Conservation (phyloP, 2,113 vertebrate genomes). For the Turnix velox region DNA sequence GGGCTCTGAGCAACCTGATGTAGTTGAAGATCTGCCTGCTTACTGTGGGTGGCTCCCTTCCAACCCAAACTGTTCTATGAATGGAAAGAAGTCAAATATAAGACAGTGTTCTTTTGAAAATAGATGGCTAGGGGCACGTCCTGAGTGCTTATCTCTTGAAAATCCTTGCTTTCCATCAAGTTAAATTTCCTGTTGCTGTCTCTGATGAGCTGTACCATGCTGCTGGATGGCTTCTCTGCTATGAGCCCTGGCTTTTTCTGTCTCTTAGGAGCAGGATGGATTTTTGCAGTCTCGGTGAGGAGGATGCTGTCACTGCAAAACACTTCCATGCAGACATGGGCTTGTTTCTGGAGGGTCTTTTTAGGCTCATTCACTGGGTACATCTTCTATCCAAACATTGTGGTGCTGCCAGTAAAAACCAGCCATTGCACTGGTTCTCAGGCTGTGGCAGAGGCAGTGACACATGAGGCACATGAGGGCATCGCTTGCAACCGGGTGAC, state of each 20-base stretch:
- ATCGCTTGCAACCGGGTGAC: neutral
- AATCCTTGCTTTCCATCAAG: neutral
- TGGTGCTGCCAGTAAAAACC: neutral
- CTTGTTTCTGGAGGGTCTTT: neutral
- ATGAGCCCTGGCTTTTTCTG: neutral
- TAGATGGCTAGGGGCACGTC: neutral
- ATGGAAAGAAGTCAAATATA: too few relatives aligned
- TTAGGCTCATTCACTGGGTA: neutral
- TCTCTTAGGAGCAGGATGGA: neutral
- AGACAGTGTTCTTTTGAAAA: neutral
- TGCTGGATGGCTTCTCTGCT: neutral
- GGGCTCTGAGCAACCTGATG: too few relatives aligned
- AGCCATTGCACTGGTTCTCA: neutral
- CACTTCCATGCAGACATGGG: neutral
- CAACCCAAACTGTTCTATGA: too few relatives aligned
- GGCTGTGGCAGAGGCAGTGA: neutral
- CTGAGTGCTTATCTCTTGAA: neutral
- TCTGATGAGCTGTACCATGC: neutral
- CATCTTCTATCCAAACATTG: fast-evolving
- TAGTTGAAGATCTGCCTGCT: too few relatives aligned
- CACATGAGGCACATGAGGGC: fast-evolving
- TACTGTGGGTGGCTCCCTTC: too few relatives aligned
- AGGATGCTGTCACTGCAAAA: neutral
- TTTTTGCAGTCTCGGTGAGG: neutral
- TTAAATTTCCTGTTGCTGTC: neutral